Conservation (phyloP, 2,888 invertebrate genomes). For the Spilosoma lubricipeda region DNA sequence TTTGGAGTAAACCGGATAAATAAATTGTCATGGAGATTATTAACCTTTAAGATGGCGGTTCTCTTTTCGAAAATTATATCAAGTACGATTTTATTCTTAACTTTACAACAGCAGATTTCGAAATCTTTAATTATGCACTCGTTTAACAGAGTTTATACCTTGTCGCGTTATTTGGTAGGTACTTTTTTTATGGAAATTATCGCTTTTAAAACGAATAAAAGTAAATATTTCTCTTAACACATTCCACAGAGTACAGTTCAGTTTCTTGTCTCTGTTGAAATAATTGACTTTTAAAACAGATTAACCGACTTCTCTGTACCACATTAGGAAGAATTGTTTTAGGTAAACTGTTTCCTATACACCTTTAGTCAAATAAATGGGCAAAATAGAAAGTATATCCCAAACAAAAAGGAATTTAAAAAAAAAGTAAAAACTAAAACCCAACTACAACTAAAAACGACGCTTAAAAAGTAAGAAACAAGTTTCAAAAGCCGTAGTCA, state of each 20-base stretch:
- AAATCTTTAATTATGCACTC: background rate
- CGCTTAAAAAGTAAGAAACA: too few species aligned
- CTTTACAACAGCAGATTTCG: background rate
- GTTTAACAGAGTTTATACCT: background rate
- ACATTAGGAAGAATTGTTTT: too few species aligned
- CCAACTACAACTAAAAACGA: too few species aligned
- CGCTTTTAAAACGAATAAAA: background rate
- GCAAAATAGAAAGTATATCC: too few species aligned
- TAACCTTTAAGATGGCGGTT: background rate
- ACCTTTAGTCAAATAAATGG: too few species aligned
- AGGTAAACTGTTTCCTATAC: too few species aligned
- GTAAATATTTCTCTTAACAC: background rate
- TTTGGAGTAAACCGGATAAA: background rate
- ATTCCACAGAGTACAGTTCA: background rate
- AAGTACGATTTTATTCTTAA: background rate
- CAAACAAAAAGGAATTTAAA: too few species aligned
- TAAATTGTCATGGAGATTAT: background rate
- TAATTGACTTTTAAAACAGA: background rate
- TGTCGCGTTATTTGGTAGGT: background rate
- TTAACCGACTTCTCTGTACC: too few species aligned
- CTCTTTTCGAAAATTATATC: background rate
- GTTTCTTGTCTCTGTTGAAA: background rate
- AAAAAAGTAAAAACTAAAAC: too few species aligned
- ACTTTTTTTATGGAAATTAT: background rate
- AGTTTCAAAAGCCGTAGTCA: too few species aligned